phyloP scores from a whole-genome alignment of 2,797 vertebrate genomes.

The Smutsia temminckii region DNA sequence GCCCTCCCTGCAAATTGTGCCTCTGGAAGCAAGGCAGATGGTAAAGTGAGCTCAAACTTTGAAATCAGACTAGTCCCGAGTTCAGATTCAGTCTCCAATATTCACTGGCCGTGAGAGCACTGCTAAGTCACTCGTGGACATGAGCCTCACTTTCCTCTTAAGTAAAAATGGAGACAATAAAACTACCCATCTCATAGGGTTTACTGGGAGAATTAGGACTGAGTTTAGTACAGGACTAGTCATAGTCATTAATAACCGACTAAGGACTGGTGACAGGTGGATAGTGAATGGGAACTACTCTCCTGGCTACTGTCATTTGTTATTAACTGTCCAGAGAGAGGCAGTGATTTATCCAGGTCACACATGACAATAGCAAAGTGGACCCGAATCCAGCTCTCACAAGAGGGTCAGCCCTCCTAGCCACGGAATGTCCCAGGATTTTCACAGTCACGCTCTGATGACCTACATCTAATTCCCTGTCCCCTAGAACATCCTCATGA shows the following conservation, averaged over 20 bases:
- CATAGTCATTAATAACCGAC: neutral
- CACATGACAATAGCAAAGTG: neutral
- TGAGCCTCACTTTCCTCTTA: neutral
- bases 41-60: neutral
- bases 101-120: neutral
- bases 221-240: neutral
- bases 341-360: conserved; percentile 4
- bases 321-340: neutral
- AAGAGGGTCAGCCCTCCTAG: neutral
- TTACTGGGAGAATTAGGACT: neutral
- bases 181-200: neutral
- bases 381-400: neutral
- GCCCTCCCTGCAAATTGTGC: neutral
- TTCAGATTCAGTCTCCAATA: neutral
- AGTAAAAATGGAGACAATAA: neutral
- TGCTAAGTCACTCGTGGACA: neutral
- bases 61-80: neutral
- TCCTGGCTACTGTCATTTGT: neutral
- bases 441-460: neutral
- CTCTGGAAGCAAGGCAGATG: neutral
- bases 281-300: neutral
- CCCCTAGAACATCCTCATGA: neutral
- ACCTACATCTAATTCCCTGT: neutral
- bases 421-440: neutral
- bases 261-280: neutral